Percentiles rank a stretch among this genome's conserved stretches.
Evolutionary conservation across 2,797 vertebrate species (phyloP).

Genomic region (Tangara arthus): DNA sequence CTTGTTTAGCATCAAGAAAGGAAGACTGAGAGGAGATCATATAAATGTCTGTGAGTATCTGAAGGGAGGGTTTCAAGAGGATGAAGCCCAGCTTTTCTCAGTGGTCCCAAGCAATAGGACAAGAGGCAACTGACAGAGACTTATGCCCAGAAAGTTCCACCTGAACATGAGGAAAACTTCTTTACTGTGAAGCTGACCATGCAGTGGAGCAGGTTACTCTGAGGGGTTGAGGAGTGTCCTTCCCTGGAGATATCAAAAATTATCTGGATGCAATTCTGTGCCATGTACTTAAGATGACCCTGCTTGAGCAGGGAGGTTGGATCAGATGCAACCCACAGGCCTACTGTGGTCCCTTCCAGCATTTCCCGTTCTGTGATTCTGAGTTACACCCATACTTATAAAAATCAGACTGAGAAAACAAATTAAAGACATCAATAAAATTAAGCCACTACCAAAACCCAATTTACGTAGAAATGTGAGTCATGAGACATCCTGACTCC

Average conservation of each 20-base stretch:
- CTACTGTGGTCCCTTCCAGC: not conserved
- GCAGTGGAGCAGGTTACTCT: not conserved
- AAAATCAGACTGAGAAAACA: not conserved
- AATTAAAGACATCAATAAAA: not conserved
- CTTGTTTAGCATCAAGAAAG: not conserved
- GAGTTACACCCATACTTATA: not conserved
- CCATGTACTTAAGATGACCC: not conserved
- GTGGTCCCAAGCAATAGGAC: not conserved
- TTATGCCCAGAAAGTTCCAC: not conserved
- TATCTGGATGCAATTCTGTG: not conserved
- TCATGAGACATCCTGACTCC: not conserved
- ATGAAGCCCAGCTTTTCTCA: not conserved
- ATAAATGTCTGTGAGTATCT: not conserved
- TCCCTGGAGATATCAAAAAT: not conserved
- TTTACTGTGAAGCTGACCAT: not conserved
- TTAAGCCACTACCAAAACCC: not conserved
- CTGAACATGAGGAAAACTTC: not conserved
- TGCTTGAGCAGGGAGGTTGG: not conserved
- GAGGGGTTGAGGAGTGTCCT: fast-evolving
- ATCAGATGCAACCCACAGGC: not conserved
- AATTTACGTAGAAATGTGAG: not conserved
- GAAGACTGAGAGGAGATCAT: not conserved
- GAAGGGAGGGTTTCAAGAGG: not conserved
- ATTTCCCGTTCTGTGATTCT: not conserved
- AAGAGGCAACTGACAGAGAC: not conserved